These are phyloP conservation scores for Cynopterus brachyotis DNA, from an alignment of 2,113 vertebrate species.

Conservation along the genomic window DNA sequence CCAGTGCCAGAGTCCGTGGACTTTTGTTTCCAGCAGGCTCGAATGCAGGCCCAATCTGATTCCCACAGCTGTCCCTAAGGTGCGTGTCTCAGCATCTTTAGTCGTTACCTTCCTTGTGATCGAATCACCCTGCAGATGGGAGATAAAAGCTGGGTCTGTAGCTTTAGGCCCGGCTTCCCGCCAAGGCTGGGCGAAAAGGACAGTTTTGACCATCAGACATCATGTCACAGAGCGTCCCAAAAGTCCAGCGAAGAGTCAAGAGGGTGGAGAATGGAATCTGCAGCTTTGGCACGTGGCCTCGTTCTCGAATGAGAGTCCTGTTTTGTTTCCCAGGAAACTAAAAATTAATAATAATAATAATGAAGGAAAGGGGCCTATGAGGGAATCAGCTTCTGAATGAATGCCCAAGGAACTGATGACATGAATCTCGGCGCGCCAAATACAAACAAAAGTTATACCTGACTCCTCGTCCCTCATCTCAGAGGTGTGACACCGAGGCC, in stretches of 20 bases:
- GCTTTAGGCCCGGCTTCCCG: constrained; percentile 11
- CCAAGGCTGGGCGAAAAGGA: background rate
- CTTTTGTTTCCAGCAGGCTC: constrained; percentile 56
- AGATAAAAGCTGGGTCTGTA: constrained; percentile 26
- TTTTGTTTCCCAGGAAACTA: constrained; percentile 60
- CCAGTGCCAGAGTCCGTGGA: constrained; percentile 45
- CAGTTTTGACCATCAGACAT: background rate
- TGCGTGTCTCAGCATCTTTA: constrained; percentile 41
- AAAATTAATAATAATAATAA: constrained; percentile 57
- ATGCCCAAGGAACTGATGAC: background rate
- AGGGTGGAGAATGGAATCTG: background rate
- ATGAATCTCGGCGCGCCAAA: background rate
- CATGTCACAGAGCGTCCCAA: background rate
- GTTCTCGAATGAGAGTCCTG: background rate
- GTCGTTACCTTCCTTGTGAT: constrained; percentile 42
- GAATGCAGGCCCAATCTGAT: constrained; percentile 39
- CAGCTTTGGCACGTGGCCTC: constrained; percentile 6
- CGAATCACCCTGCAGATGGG: constrained; percentile 41
- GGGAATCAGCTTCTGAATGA: background rate
- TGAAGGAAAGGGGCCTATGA: background rate
- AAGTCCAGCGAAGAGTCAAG: background rate
- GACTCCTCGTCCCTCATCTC: background rate
- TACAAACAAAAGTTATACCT: background rate
- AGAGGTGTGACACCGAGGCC: background rate
- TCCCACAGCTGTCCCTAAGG: constrained; percentile 54